Evolutionary conservation across 2,888 invertebrate species (phyloP).

Genomic region (Perizoma affinitatum): DNA sequence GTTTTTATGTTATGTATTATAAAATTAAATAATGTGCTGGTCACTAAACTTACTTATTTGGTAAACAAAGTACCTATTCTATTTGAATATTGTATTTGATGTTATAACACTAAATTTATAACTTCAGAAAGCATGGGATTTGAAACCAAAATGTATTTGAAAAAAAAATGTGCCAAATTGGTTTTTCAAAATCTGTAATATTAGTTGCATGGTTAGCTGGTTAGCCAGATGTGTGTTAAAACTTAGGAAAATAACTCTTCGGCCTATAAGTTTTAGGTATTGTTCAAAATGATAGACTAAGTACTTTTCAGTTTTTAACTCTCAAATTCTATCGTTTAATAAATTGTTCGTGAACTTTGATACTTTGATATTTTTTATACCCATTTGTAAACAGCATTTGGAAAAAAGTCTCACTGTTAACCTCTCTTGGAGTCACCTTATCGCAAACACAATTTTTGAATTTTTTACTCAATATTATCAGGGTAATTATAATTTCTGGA

Average conservation of each 20-base stretch:
- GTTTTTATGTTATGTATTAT: constrained; percentile 4
- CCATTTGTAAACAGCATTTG: constrained; percentile 45
- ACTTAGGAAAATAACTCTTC: constrained; percentile 59
- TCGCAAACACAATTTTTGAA: constrained; percentile 57
- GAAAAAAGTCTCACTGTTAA: constrained; percentile 41
- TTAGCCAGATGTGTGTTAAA: constrained; percentile 65
- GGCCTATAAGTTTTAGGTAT: constrained; percentile 61
- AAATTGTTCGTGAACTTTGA: constrained; percentile 43
- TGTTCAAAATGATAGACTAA: constrained; percentile 21
- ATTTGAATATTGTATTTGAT: constrained; percentile 2
- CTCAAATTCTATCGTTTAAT: constrained; percentile 35
- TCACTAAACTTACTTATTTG: constrained; percentile 50
- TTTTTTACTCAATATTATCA: constrained; percentile 66
- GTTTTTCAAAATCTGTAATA: constrained; percentile 31
- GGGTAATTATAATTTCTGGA: constrained; percentile 63
- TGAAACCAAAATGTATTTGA: constrained; percentile 7
- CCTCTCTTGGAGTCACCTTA: constrained; percentile 39
- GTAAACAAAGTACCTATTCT: too few relatives aligned
- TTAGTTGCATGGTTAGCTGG: constrained; percentile 75
- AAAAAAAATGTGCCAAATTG: constrained; percentile 18
- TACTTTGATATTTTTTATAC: constrained; percentile 43
- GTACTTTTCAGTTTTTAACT: constrained; percentile 6
- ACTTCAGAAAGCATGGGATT: constrained; percentile 15
- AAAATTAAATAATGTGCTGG: constrained; percentile 57
- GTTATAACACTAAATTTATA: constrained; percentile 8